A percentile compares a stretch with the other conserved stretches of the same genome.
These are phyloP conservation scores for Hemitrygon akajei DNA, from an alignment of 2,797 vertebrate genomes.

Conservation along the genomic window DNA sequence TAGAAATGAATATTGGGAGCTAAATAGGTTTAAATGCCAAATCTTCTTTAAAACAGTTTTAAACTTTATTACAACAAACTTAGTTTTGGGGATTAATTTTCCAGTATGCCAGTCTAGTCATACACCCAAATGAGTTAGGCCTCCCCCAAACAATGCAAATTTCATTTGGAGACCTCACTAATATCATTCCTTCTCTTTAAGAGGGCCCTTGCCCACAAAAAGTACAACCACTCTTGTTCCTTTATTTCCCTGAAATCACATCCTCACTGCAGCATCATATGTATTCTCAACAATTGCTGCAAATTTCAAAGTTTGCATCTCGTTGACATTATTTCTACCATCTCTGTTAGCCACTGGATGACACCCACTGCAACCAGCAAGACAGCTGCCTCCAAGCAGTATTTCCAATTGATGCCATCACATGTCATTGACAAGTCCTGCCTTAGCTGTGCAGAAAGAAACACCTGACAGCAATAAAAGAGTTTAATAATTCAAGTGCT, in stretches of 20 bases:
- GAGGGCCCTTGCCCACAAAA: neutral
- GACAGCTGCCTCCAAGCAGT: neutral
- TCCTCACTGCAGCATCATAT: neutral
- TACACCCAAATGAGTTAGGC: neutral
- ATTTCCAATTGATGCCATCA: neutral
- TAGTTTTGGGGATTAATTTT: neutral
- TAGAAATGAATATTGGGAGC: neutral
- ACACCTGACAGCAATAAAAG: neutral
- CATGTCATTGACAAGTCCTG: neutral
- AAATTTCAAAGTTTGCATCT: neutral
- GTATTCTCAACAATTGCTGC: neutral
- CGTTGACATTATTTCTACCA: conserved; percentile 4
- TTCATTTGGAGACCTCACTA: neutral
- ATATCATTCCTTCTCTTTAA: conserved; percentile 5
- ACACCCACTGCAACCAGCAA: neutral
- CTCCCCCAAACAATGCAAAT: neutral
- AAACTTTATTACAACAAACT: neutral
- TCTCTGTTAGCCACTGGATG: neutral
- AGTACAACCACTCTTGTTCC: neutral
- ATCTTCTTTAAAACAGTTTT: neutral
- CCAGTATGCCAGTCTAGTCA: neutral
- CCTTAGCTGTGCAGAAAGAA: no score
- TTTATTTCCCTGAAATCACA: neutral
- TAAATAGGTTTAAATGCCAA: neutral
- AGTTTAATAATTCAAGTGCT: neutral